These are phyloP conservation scores for Serrognathus titanus DNA, from an alignment of 2,888 invertebrate genomes.

Conservation along the genomic window DNA sequence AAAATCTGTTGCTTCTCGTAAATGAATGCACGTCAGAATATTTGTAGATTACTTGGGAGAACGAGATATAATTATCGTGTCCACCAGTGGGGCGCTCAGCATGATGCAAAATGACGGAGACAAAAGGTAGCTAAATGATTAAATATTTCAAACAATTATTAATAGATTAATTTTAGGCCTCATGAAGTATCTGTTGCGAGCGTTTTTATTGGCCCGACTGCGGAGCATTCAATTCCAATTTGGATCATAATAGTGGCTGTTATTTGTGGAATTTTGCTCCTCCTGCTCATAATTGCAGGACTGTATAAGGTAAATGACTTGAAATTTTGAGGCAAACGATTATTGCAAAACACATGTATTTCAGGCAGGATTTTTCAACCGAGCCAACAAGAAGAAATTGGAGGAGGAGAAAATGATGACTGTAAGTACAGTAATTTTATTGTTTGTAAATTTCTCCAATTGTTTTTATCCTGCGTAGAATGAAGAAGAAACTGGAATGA, in stretches of 20 bases:
- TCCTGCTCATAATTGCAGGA: slow-evolving; percentile 44
- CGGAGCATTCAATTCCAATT: slow-evolving; percentile 36
- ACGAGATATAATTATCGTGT: slow-evolving; percentile 44
- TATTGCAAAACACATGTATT: slow-evolving; percentile 15
- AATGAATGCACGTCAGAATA: slow-evolving; percentile 9
- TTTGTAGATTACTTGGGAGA: slow-evolving; percentile 32
- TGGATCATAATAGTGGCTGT: slow-evolving; percentile 51
- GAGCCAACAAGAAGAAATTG: slow-evolving; percentile 50
- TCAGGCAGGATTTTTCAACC: slow-evolving; percentile 52
- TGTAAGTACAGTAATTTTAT: slow-evolving; percentile 25
- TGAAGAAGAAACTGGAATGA: too few relatives aligned
- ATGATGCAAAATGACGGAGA: slow-evolving; percentile 29
- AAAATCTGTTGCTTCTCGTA: slow-evolving; percentile 5
- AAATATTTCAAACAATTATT: neutral
- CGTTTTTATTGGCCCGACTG: slow-evolving; percentile 41
- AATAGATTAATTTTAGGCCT: slow-evolving; percentile 1
- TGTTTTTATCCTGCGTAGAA: too few relatives aligned
- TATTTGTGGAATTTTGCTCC: slow-evolving; percentile 46
- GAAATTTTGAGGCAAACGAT: neutral
- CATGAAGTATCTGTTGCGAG: slow-evolving; percentile 30
- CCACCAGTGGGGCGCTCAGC: slow-evolving; percentile 38
- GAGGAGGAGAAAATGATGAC: slow-evolving; percentile 45
- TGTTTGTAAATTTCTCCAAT: neutral
- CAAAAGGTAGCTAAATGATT: neutral
- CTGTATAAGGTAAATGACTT: slow-evolving; percentile 37